Percentiles rank a stretch among this genome's conserved stretches.
phyloP scores from a whole-genome alignment of 2,888 invertebrate genomes.

The Zootermopsis nevadensis region DNA sequence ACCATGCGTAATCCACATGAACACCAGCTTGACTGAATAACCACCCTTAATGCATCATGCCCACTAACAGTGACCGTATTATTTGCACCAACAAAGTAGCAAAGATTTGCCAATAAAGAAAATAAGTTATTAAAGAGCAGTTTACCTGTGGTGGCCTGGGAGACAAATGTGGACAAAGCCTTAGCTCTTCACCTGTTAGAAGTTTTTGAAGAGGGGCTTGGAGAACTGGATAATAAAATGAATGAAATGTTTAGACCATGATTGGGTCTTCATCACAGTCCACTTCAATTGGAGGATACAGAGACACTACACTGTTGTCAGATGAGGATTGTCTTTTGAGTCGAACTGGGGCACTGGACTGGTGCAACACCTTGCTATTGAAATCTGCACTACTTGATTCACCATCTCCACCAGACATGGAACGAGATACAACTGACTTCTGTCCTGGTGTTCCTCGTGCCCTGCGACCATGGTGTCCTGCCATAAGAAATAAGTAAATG shows the following conservation, averaged over 20 bases:
- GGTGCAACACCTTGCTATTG: constrained; percentile 29
- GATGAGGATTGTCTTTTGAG: constrained; percentile 63
- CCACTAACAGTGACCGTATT: no score
- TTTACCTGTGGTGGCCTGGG: not conserved
- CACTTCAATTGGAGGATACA: constrained; percentile 55
- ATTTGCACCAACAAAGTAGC: not conserved
- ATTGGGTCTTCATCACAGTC: constrained; percentile 61
- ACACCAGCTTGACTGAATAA: no score
- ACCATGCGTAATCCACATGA: no score
- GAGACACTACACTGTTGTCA: constrained; percentile 59
- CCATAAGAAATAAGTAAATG: not conserved
- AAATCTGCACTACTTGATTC: constrained; percentile 28
- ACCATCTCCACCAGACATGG: constrained; percentile 51
- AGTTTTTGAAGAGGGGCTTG: not conserved
- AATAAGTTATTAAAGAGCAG: not conserved
- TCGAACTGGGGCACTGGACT: constrained; percentile 10
- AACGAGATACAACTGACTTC: constrained; percentile 50
- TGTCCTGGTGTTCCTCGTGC: constrained; percentile 15
- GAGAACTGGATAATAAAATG: not conserved
- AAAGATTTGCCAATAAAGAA: not conserved
- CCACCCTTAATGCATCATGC: no score
- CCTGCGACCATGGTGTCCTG: constrained; percentile 33
- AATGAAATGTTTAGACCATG: constrained; percentile 58
- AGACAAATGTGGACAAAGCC: not conserved
- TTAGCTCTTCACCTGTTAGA: not conserved